Evolutionary conservation across 2,797 vertebrate genomes (phyloP).

Genomic region (Lithobates pipiens): DNA sequence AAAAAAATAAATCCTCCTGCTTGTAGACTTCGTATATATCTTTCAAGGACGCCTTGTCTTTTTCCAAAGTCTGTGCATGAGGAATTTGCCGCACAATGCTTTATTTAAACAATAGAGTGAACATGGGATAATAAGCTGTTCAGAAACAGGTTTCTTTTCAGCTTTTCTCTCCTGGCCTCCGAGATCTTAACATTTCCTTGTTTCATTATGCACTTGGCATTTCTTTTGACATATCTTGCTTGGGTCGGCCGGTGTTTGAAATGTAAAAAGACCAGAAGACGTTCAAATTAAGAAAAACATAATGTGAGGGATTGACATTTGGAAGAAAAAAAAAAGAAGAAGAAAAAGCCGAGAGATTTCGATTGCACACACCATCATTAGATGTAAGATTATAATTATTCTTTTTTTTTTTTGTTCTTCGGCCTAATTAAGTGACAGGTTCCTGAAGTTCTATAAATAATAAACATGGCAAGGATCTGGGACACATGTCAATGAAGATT

Average conservation of each 20-base stretch:
- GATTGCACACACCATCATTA: not conserved
- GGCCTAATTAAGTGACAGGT: not conserved
- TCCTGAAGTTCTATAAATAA: no score
- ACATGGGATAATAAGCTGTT: conserved; percentile 47
- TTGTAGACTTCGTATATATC: conserved; percentile 12
- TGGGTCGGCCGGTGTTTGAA: conserved; percentile 19
- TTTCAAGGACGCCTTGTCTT: conserved; percentile 45
- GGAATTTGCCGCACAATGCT: conserved; percentile 19
- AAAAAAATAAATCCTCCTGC: not conserved
- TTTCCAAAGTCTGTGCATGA: conserved; percentile 1
- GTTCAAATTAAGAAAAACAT: conserved; percentile 42
- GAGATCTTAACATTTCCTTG: conserved; percentile 23
- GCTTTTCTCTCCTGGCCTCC: not conserved
- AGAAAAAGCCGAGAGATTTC: not conserved
- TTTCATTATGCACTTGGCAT: conserved; percentile 52
- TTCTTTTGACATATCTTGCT: conserved; percentile 50
- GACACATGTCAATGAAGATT: no score
- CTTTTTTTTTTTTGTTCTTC: not conserved
- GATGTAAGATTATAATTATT: not conserved
- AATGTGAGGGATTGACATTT: not conserved
- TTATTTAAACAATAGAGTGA: conserved; percentile 42
- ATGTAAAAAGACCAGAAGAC: conserved; percentile 43
- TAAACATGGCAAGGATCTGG: no score
- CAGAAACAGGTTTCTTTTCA: conserved; percentile 28
- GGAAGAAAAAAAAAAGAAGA: not conserved